Conservation (phyloP, 2,888 invertebrate genomes). For the Dryocosmus kuriphilus region DNA sequence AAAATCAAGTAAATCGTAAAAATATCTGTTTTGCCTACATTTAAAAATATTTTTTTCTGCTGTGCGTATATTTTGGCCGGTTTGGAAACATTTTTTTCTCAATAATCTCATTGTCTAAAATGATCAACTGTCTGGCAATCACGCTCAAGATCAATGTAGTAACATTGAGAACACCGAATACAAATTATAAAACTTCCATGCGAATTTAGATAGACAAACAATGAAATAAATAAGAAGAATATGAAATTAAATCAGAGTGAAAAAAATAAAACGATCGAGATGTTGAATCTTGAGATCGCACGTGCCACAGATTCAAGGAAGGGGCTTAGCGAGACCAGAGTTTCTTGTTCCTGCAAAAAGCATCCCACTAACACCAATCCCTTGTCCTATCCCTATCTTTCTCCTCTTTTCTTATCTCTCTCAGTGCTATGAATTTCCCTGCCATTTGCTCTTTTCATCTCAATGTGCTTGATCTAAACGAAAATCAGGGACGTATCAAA, state of each 20-base stretch:
- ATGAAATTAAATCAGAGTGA: conserved; percentile 33
- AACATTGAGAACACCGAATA: background rate
- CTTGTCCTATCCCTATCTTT: background rate
- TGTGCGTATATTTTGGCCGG: too few species aligned
- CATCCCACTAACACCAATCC: conserved; percentile 53
- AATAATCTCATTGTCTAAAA: too few species aligned
- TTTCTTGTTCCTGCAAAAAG: conserved; percentile 57
- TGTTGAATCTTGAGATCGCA: conserved; percentile 70
- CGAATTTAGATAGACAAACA: background rate
- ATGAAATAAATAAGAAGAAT: conserved; percentile 5
- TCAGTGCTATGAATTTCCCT: background rate
- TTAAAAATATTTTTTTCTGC: too few species aligned
- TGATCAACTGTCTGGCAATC: too few species aligned
- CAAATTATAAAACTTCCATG: background rate
- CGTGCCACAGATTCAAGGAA: conserved; percentile 73
- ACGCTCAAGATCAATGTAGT: too few species aligned
- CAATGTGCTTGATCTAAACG: background rate
- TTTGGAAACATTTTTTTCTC: too few species aligned
- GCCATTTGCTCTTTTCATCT: background rate
- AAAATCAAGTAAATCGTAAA: too few species aligned
- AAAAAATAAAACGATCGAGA: conserved; percentile 30
- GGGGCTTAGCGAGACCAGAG: conserved; percentile 69
- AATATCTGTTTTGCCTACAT: too few species aligned
- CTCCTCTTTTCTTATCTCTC: background rate
- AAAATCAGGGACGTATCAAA: background rate